Base-by-base conservation (phyloP, 2,888 invertebrate species). In the Synergus laeviventris region DNA sequence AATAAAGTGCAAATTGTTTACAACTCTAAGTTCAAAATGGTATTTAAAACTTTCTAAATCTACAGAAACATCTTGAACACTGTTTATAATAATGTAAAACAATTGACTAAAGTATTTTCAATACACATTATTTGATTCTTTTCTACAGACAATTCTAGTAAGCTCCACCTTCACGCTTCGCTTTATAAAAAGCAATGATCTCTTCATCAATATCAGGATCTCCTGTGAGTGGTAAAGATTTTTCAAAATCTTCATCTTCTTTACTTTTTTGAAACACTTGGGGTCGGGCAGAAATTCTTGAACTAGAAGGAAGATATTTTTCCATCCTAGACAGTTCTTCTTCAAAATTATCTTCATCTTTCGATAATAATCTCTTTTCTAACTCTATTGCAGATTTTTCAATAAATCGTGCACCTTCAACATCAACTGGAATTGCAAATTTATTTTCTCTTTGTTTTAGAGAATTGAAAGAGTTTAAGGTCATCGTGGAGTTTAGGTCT, bases 141-240 rank as follows among this genome's bases (percentile, higher is more conserved):
- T 64, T 39, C 21, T 31, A 42, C 36, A 16, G n/a, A 24, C 18
- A 60, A n/a, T 38, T 60, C 83, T 66, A 86, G 77, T 84, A 85
- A 73, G 60, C 74, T 59, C 80, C 83, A 16, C 84, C 85, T 2
- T 79, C 76, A 61, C 84, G 82, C 82, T 87, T 84, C 8, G 86
- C 85, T 89, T 73, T 56, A 84, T 86, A 91, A 88, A 88, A 92
- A 56, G 91, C 91, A 76, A 91, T 87, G 74, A 93, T 92, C 88
- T 93, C 92, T 76, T 91, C 91, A 83, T 92, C 92, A 18, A 92
- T 91, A 79, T 91, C 92, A 4, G 86, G 84, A 83, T 92, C 92
- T 1, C 92, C 93, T 14, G 92, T 92, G 31, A 92, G 82, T 11
- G 92, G 91, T 36, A 92, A 87, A 1, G 89, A 88, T 77, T 89